Conservation (phyloP, 92 coral and sea anemone genomes). For the Zoanthus solanderi region DNA sequence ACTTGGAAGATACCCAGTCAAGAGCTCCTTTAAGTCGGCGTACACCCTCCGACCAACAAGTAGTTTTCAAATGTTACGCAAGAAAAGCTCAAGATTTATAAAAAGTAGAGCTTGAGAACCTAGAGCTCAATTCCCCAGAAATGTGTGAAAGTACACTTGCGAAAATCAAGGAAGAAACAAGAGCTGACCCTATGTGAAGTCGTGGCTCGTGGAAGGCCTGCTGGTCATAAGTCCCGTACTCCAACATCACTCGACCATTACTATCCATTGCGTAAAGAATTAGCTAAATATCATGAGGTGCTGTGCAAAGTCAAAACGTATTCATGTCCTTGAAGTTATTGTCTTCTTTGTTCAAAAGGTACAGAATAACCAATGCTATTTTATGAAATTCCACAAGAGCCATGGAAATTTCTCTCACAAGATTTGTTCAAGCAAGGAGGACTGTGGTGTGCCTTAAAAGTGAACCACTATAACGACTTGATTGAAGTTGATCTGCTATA, state of each 20-base stretch:
- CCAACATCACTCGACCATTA: constrained; percentile 15
- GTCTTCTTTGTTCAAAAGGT: neutral
- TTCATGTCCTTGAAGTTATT: neutral
- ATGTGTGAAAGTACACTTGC: no score
- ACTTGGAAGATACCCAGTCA: constrained; percentile 51
- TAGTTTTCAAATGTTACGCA: neutral
- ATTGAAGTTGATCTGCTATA: constrained; percentile 30
- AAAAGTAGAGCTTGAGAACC: constrained; percentile 20
- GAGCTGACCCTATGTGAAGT: neutral
- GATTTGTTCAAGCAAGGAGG: constrained; percentile 51
- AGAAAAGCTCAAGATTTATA: neutral
- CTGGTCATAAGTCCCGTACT: neutral
- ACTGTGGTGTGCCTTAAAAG: constrained; percentile 17
- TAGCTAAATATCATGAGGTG: constrained; percentile 13
- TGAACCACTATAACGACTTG: constrained; percentile 53
- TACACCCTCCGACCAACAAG: constrained; percentile 23
- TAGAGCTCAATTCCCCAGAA: constrained; percentile 32
- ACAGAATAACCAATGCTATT: constrained; percentile 42
- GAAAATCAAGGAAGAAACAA: no score
- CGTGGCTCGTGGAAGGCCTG: constrained; percentile 25
- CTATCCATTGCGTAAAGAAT: constrained; percentile 18
- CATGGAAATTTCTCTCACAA: constrained; percentile 37
- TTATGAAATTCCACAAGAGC: constrained; percentile 51
- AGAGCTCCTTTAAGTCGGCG: constrained; percentile 23
- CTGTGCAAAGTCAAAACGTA: constrained; percentile 30